These are phyloP conservation scores for Morphnarchus princeps DNA, from an alignment of 2,113 vertebrate genomes.

Conservation along the genomic window DNA sequence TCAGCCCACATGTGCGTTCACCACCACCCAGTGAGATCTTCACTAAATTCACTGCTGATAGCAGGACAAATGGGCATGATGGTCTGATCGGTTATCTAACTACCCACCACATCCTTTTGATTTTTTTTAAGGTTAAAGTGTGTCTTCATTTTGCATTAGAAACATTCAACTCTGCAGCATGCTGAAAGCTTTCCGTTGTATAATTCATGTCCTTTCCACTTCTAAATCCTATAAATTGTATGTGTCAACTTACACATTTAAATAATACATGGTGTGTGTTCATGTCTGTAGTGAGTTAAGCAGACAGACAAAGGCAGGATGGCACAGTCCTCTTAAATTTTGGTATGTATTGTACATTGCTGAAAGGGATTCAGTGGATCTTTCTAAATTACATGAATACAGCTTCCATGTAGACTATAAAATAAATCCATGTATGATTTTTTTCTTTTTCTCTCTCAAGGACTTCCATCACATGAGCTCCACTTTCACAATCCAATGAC, in stretches of 20 bases:
- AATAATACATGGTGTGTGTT: neutral
- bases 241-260: neutral
- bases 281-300: neutral
- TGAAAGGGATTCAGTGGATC: neutral
- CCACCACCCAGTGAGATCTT: neutral
- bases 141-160: neutral
- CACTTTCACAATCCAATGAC: neutral
- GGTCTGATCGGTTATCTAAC: neutral
- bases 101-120: neutral
- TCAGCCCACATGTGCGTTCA: neutral
- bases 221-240: neutral
- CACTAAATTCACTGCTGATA: neutral
- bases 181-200: neutral
- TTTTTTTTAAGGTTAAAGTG: neutral
- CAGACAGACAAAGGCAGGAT: neutral
- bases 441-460: neutral
- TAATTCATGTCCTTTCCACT: neutral
- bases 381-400: neutral
- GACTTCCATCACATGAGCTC: neutral
- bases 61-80: neutral
- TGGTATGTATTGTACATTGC: neutral
- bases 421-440: neutral
- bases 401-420: neutral
- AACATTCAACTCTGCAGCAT: neutral
- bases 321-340: neutral